These are phyloP conservation scores for Cerceris rybyensis DNA, from an alignment of 2,888 invertebrate genomes.

Conservation along the genomic window DNA sequence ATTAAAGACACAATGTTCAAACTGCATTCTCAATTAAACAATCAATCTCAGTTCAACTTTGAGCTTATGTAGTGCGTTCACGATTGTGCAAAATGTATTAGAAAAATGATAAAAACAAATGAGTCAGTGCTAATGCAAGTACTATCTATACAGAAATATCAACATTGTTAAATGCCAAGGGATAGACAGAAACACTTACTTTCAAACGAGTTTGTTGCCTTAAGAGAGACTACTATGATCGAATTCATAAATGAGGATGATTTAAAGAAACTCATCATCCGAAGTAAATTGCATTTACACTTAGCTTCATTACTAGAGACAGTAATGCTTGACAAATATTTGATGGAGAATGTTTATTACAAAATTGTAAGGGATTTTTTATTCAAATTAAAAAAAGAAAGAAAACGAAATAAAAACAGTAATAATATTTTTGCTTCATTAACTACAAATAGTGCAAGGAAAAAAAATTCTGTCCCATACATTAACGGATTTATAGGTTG, in stretches of 20 bases:
- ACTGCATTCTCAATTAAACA: constrained; percentile 30
- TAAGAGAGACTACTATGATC: constrained; percentile 50
- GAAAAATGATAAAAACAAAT: constrained; percentile 32
- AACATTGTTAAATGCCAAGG: constrained; percentile 41
- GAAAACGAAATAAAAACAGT: constrained; percentile 10
- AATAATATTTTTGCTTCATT: constrained; percentile 54
- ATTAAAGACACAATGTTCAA: constrained; percentile 31
- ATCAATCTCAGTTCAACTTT: constrained; percentile 35
- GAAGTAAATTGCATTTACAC: constrained; percentile 52
- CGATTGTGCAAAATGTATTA: constrained; percentile 46
- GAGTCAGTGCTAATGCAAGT: constrained; percentile 41
- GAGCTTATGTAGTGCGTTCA: constrained; percentile 41
- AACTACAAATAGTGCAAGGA: constrained; percentile 45
- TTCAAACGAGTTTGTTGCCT: constrained; percentile 39
- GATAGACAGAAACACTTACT: constrained; percentile 33
- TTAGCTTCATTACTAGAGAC: constrained; percentile 42
- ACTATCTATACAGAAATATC: constrained; percentile 46
- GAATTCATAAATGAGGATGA: constrained; percentile 25
- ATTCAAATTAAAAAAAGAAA: constrained; percentile 43
- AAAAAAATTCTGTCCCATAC: constrained; percentile 50
- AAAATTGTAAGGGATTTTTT: constrained; percentile 45
- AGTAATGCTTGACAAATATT: constrained; percentile 50
- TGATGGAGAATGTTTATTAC: constrained; percentile 41
- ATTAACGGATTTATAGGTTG: constrained; percentile 59
- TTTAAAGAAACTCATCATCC: constrained; percentile 24